Base-by-base conservation (phyloP, 2,888 invertebrate species). In the Siphonodentalium dalli region DNA sequence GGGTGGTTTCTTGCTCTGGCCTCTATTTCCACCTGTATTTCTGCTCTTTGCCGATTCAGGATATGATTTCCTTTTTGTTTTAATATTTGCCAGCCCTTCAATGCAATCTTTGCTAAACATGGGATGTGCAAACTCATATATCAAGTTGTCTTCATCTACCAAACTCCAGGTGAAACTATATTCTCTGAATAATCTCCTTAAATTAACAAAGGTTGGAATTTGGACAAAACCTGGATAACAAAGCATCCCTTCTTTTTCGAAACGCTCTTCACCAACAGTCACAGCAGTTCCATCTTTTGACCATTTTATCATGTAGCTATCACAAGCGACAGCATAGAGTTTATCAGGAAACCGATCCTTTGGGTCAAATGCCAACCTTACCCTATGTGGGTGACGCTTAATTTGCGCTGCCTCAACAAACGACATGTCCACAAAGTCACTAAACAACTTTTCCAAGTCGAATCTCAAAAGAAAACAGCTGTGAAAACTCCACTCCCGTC, bases 181-280 rank as follows among this genome's bases (percentile, higher is more conserved):
- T 51, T 77, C 76, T 34, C 79, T 63, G 49, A 78, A 73, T 21
- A 77, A 70, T 37, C 79, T 65, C 15, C 76, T 61, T 5, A 79
- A 63, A 48, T 79, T 79, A 33, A 68, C 59, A 56, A 78, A 74
- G 6, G 70, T 57, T 9, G 74, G 59, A 40, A 77, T 77, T 56
- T 75, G 73, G 6, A 78, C 69, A 53, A 79, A 75, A 9, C 75
- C 75, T 3, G 78, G 78, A 46, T 78, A 74, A 20, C 61, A 50
- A 23, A 56, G 56, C 73, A 76, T 71, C 9, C 77, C 72, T 26
- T 65, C 59, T 3, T 63, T 56, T 51, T 75, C 77, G 42, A 74
- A 77, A 11, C 48, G 40, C 13, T 59, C 49, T 23, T 71, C 72
- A 37, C 56, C 55, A 11, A 64, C 62, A 6, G 67, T 55, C 8